Evolutionary conservation across 1,140 invertebrate genomes (phyloP), one percentile per base, ranked within the genome.

Genomic region (Grapholita molesta): DNA sequence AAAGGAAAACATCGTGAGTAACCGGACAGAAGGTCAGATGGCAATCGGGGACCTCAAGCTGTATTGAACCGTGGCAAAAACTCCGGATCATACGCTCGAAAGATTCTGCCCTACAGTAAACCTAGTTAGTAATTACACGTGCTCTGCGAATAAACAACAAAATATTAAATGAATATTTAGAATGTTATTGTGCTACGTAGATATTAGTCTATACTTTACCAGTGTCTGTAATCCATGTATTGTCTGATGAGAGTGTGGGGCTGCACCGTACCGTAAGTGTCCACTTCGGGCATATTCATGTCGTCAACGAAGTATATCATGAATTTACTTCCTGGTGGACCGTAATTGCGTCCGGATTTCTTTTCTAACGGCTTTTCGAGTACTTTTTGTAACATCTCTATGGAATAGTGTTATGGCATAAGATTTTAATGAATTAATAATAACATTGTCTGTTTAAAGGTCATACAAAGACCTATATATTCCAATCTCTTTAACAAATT

Each of bases 221-320:
- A 99, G 89, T 99, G 98, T 70, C 94, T 94, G 84, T 99, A 99
- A 92, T 99, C 97, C 93, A 99, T 95, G 84, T 98, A 97, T 85
- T 99, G 97, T 12, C 98, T 93, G 71, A 99, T 96, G 0, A 99
- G 93, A 0, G 98, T 99, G 83, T 99, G 98, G 0, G 98, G 97
- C 83, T 99, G 98, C 1, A 99, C 98, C 0, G 98, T 99, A 55
- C 97, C 98, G 82, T 99, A 99, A 67, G 94, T 94, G 92, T 99
- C 98, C 1, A 99, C 97, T 94, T 98, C 97, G 6, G 98, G 98
- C 97, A 99, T 99, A 90, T 99, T 99, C 93, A 99, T 95, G 84
- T 99, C 98, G 85, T 99, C 98, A 66, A 99, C 95, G 84, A 99
- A 99, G 88, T 99, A 99, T 69, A 99, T 95, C 82, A 99, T 95